These are phyloP conservation scores for Cyrtodaria siliqua DNA, from an alignment of 2,888 invertebrate species.

Conservation along the genomic window DNA sequence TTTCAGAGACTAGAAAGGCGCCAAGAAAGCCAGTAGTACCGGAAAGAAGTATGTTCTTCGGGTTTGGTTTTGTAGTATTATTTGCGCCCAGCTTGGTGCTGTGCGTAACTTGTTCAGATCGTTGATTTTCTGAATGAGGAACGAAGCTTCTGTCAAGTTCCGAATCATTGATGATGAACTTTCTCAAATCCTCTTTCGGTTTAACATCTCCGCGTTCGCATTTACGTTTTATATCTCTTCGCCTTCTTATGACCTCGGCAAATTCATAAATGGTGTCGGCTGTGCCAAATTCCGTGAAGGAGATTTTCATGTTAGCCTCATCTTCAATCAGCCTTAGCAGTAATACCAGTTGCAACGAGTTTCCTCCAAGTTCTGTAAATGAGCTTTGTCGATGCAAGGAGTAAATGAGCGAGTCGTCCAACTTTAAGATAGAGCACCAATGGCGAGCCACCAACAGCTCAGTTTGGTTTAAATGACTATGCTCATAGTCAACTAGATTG, in stretches of 20 bases:
- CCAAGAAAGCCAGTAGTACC: slow-evolving; percentile 75
- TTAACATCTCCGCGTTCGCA: slow-evolving; percentile 24
- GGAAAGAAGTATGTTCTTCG: slow-evolving; percentile 69
- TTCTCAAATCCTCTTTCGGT: slow-evolving; percentile 53
- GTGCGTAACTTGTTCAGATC: slow-evolving; percentile 57
- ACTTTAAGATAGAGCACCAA: slow-evolving; percentile 69
- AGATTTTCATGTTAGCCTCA: slow-evolving; percentile 54
- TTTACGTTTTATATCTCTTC: slow-evolving; percentile 55
- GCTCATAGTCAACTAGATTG: slow-evolving; percentile 26
- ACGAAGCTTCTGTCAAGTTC: slow-evolving; percentile 44
- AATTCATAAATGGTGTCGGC: slow-evolving; percentile 72
- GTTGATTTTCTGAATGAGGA: slow-evolving; percentile 48
- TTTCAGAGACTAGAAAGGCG: slow-evolving; percentile 68
- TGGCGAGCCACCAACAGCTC: slow-evolving; percentile 66
- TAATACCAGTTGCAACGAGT: slow-evolving; percentile 73
- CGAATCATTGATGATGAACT: slow-evolving; percentile 66
- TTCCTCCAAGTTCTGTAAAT: slow-evolving; percentile 77
- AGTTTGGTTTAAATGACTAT: slow-evolving; percentile 68
- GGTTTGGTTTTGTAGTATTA: slow-evolving; percentile 38
- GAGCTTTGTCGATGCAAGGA: slow-evolving; percentile 68
- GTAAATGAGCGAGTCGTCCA: slow-evolving; percentile 64
- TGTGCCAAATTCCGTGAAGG: slow-evolving; percentile 70
- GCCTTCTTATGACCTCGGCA: slow-evolving; percentile 64
- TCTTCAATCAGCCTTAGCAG: slow-evolving; percentile 68
- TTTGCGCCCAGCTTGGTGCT: slow-evolving; percentile 35